phyloP scores from a whole-genome alignment of 2,888 invertebrate species.

The Rhingia campestris region DNA sequence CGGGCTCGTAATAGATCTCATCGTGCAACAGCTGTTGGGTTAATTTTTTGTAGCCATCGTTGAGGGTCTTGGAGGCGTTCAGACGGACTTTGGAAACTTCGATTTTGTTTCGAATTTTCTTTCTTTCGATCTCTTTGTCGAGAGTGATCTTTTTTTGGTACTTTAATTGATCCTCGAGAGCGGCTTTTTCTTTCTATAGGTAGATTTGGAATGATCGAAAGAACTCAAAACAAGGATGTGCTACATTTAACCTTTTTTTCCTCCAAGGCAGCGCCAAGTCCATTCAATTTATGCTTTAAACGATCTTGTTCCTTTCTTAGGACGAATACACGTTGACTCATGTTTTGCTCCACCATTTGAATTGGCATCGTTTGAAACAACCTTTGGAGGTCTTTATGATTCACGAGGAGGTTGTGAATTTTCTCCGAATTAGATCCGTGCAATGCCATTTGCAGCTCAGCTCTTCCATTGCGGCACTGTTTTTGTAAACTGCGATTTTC shows the following conservation, averaged over 20 bases:
- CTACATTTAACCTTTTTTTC: slow-evolving; percentile 76
- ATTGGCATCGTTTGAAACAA: slow-evolving; percentile 81
- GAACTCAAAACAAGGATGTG: background rate
- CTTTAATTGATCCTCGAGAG: slow-evolving; percentile 80
- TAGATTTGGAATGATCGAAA: background rate
- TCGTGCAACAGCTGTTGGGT: slow-evolving; percentile 80
- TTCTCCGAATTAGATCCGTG: slow-evolving; percentile 77
- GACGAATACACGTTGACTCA: slow-evolving; percentile 81
- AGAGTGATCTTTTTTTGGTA: slow-evolving; percentile 79
- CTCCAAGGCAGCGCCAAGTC: slow-evolving; percentile 77
- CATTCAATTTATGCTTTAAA: slow-evolving; percentile 77
- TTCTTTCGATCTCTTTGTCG: slow-evolving; percentile 78
- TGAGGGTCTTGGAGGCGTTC: slow-evolving; percentile 80
- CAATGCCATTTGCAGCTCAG: slow-evolving; percentile 78
- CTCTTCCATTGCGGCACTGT: slow-evolving; percentile 80
- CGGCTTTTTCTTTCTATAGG: slow-evolving; percentile 77
- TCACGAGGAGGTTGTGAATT: slow-evolving; percentile 79
- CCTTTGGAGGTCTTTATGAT: slow-evolving; percentile 80
- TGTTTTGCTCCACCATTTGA: slow-evolving; percentile 80
- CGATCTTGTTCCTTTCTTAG: slow-evolving; percentile 81
- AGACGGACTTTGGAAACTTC: slow-evolving; percentile 81
- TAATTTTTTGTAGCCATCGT: slow-evolving; percentile 80
- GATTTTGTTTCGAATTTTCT: slow-evolving; percentile 78
- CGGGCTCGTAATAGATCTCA: slow-evolving; percentile 81
- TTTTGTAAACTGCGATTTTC: slow-evolving; percentile 77